Conservation (phyloP, 2,797 vertebrate genomes). For the Galago senegalensis region DNA sequence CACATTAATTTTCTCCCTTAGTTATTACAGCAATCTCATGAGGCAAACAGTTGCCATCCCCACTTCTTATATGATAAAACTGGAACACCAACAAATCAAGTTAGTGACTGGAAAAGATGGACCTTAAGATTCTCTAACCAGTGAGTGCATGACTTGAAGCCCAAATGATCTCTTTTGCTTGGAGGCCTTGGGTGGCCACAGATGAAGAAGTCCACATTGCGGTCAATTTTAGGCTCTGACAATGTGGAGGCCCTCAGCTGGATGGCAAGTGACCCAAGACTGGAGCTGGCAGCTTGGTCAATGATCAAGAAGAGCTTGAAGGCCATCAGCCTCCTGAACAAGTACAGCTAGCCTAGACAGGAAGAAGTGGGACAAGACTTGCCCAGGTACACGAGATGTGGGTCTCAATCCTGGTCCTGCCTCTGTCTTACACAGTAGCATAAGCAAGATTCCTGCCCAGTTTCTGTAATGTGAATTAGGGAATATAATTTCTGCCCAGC, state of each 20-base stretch:
- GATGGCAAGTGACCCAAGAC: neutral
- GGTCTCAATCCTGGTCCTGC: neutral
- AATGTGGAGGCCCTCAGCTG: neutral
- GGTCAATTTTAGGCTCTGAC: neutral
- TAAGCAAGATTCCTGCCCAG: neutral
- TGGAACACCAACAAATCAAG: neutral
- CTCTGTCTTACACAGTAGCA: neutral
- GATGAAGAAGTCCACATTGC: neutral
- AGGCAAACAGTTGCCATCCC: constrained; percentile 40
- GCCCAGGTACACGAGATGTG: neutral
- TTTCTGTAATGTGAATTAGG: neutral
- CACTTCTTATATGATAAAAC: constrained; percentile 32
- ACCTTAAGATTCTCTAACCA: neutral
- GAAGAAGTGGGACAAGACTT: neutral
- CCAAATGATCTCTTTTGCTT: constrained; percentile 1
- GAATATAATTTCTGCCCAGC: neutral
- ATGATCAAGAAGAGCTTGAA: neutral
- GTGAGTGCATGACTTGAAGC: neutral
- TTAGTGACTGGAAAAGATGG: neutral
- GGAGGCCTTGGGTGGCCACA: neutral
- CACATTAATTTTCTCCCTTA: constrained; percentile 70
- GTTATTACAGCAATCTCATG: constrained; percentile 9
- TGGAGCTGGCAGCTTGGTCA: neutral
- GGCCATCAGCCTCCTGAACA: no score
- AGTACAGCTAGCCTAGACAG: neutral